Base-by-base conservation (phyloP, 2,797 vertebrate species). In the Hemitrygon akajei region DNA sequence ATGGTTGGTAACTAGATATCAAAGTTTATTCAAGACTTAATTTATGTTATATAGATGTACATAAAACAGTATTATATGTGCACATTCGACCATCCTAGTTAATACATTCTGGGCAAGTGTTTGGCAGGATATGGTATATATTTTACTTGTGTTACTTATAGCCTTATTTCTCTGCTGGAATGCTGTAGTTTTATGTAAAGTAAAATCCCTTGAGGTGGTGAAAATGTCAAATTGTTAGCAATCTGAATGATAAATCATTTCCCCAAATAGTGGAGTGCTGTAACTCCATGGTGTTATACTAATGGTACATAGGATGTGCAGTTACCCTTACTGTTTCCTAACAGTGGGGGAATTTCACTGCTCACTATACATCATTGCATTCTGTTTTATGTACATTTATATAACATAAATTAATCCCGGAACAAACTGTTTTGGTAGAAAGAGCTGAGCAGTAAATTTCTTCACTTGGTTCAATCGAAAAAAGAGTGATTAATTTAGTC, bases 151-250 rank as follows among this genome's bases (percentile, higher is more conserved):
- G 37, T 40, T 80, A 40, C 79, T 80, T 80, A 37, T 30, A 80
- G 79, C 34, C 79, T 80, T 37, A 20, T 20, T 80, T 80, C 79
- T 80, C 79, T 40, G 34, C 79, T 80, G 34, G 16, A 40, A 37
- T 80, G 18, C 79, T 40, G n/a, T 37, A 80, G 40, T 40, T 80
- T 20, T 40, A 20, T 80, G 37, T 80, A 25, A 77, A 40, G 40
- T 4, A 16, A 12, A 40, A 7, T 37, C 79, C 79, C 37, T 22
- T 79, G 34, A 80, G 79, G 79, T 80, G 34, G 34, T 80, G 79
- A 80, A 40, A 80, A 40, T 80, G 79, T 80, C 79, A 80, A 34
- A 16, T 80, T 80, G 79, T 80, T 80, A 80, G 79, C 79, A 80
- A 40, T 80, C 34, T 20, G 79, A 80, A 80, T 80, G 34, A 80